Conservation (phyloP, 2,113 vertebrate genomes). For the Pluvialis apricaria region DNA sequence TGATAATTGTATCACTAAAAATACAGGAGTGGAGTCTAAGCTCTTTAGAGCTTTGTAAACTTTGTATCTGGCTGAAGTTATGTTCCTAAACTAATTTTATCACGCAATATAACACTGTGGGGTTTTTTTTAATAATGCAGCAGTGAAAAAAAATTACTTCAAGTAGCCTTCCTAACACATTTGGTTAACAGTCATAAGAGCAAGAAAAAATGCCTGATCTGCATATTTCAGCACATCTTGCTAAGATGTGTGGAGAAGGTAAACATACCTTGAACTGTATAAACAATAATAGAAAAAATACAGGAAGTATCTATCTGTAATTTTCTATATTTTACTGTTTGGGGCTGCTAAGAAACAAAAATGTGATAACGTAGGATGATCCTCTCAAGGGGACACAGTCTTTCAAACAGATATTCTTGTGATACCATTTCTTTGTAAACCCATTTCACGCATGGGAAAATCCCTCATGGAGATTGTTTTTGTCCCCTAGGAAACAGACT, state of each 20-base stretch:
- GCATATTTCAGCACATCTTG: background rate
- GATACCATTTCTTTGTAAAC: background rate
- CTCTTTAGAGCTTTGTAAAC: background rate
- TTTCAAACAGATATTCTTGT: background rate
- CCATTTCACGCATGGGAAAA: background rate
- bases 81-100: conserved; percentile 12
- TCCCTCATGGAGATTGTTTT: background rate
- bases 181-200: conserved; percentile 1
- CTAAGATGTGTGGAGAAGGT: background rate
- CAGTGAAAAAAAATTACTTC: background rate
- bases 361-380: background rate
- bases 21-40: background rate
- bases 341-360: background rate
- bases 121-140: background rate
- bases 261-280: background rate
- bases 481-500: background rate
- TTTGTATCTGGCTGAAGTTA: background rate
- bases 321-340: background rate
- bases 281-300: background rate
- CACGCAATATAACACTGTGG: background rate
- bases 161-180: background rate
- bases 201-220: background rate
- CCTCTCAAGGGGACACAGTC: background rate
- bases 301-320: background rate
- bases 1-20: background rate